Base-by-base conservation (phyloP, 2,888 invertebrate species). In the Leucania comma region DNA sequence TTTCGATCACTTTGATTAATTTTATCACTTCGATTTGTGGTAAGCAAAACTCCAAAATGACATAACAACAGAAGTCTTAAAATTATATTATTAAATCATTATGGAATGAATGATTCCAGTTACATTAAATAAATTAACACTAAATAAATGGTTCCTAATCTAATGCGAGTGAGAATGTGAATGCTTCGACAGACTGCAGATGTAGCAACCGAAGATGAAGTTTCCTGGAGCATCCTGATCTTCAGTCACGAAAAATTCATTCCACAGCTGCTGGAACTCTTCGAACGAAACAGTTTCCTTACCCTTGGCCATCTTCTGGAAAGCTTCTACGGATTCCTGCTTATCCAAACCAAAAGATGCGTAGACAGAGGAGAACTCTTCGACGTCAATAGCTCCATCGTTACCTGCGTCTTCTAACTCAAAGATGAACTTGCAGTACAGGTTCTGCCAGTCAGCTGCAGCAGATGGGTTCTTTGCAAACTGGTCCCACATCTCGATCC, bases 361-460 rank as follows among this genome's bases (percentile, higher is more conserved):
- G 91, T 98, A 98, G 29, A 98, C 98, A 48, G 97, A 96, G 5
- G 97, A 97, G 92, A 98, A 99, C 91, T 99, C 98, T 24, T 97
- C 97, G 69, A 97, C 97, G 90, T 98, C 98, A 86, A 98, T 98
- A 0, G 88, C 85, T 1, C 93, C 94, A 88, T 99, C 98, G 70
- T 97, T 98, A 86, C 98, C 98, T 60, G 98, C 98, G 88, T 98
- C 98, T 92, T 98, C 98, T 72, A 98, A 95, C 85, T 98, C 97
- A 91, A 98, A 98, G 97, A 98, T 98, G 92, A 98, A 98, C 89
- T 98, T 97, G 97, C 98, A 97, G 93, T 98, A 98, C 67, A 97
- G 96, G 84, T 97, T 97, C 91, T 98, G 98, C 98, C 98, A 98
- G 74, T 98, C 98, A 74, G 97, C 96, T 46, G 97, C 97, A 59